Evolutionary conservation across 2,113 vertebrate genomes (phyloP).

Genomic region (Merops nubicus): DNA sequence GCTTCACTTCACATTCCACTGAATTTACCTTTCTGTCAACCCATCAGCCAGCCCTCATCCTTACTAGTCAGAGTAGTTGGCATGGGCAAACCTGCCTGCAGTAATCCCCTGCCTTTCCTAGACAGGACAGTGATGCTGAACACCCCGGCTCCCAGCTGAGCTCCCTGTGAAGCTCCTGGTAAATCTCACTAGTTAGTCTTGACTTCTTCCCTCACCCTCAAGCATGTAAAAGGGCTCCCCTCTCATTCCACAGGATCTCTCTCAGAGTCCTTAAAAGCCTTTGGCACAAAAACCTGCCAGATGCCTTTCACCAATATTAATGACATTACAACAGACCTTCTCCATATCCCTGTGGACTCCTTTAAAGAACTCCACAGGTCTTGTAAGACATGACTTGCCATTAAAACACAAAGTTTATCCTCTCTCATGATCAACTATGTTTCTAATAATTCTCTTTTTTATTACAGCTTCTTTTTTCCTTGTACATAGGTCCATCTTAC

Average conservation of each 20-base stretch:
- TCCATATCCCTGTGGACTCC: not conserved
- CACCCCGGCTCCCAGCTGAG: rapidly evolving
- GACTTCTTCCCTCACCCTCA: not conserved
- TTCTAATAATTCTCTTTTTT: not conserved
- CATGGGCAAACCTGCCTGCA: not conserved
- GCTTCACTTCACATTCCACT: not conserved
- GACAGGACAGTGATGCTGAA: not conserved
- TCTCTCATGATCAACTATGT: not conserved
- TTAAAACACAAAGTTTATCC: not conserved
- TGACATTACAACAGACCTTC: not conserved
- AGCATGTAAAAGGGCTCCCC: not conserved
- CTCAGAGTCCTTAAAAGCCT: not conserved
- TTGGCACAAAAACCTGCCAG: not conserved
- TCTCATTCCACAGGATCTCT: not conserved
- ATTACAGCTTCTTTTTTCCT: not conserved
- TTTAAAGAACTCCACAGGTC: not conserved
- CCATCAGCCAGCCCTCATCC: not conserved
- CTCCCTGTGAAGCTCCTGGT: not conserved
- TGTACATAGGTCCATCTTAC: not conserved
- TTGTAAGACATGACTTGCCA: not conserved
- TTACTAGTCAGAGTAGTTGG: not conserved
- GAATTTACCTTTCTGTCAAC: not conserved
- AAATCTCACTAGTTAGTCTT: not conserved
- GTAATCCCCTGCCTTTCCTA: not conserved
- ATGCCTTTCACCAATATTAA: not conserved